Evolutionary conservation across 2,113 vertebrate genomes (phyloP), one percentile per base, ranked within the genome.

Genomic region (Columba janthina): DNA sequence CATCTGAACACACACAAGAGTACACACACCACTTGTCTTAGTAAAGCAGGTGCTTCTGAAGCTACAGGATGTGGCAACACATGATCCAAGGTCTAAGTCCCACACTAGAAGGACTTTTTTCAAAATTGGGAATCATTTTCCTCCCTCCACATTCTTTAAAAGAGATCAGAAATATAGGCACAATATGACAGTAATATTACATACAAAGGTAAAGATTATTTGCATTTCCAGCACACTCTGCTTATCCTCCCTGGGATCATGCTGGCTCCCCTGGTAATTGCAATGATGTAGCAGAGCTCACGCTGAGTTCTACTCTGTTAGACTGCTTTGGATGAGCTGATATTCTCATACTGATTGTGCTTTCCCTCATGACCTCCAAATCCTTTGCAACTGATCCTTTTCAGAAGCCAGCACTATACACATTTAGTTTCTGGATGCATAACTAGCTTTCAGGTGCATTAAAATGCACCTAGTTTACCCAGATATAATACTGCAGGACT

Each of bases 331-430:
- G 84, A 73, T 81, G 77, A 60, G 34, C 25, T 67, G 57, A 10
- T 38, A 22, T 81, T 65, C 40, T 88, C 76, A 54, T 24, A 70
- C 24, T 36, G 51, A 58, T 50, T 66, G 46, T 1, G 5, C 44
- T 66, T 76, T 82, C 26, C 25, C 66, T 82, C 44, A 25, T 31
- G 36, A 93, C 61, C 54, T 79, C 66, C 38, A 88, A 93, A 95
- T 79, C 62, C 36, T 76, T 79, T 88, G 44, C 62, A 91, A 25
- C 66, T 94, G 61, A 38, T 94, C 48, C 20, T 89, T 96, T 93
- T 72, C 78, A 61, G 74, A 36, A 72, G 44, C 31, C 66, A 97
- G 10, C 44, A 81, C 20, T 15, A 46, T 25, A 29, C 34, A 48
- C 32, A 24, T 11, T 48, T 1, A 64, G 26, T 20, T 89, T 82